Conservation (phyloP, 1,140 invertebrate genomes). For the Antheraea mylitta region DNA sequence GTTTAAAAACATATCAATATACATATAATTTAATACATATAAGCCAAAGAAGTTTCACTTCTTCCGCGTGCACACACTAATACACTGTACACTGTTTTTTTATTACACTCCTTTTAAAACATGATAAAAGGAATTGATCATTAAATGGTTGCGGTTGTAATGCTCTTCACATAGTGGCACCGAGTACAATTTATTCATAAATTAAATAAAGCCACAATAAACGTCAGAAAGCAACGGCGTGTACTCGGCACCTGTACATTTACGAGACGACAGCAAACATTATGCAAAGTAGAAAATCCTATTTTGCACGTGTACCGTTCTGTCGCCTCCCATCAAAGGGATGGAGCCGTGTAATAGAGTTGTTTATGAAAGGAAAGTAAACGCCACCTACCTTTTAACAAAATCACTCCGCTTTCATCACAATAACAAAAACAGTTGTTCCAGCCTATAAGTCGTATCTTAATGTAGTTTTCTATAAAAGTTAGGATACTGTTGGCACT, state of each 20-base stretch:
- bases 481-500: too few relatives aligned
- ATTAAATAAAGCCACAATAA: conserved; percentile 32
- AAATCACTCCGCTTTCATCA: conserved; percentile 24
- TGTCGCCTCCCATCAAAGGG: conserved; percentile 25
- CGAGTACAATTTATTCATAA: conserved; percentile 14
- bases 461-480: too few relatives aligned
- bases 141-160: not conserved
- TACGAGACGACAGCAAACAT: conserved; percentile 31
- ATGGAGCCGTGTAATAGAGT: conserved; percentile 36
- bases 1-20: too few relatives aligned
- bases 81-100: too few relatives aligned
- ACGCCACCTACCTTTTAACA: conserved; percentile 23
- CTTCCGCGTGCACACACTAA: too few relatives aligned
- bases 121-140: not conserved
- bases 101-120: not conserved
- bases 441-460: too few relatives aligned
- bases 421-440: not conserved
- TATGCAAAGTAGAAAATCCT: conserved; percentile 47
- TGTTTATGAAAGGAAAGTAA: conserved; percentile 36
- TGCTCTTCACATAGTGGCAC: not conserved
- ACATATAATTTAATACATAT: too few relatives aligned
- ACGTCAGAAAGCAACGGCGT: conserved; percentile 18
- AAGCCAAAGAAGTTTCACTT: too few relatives aligned
- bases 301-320: conserved; percentile 36
- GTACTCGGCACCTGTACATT: conserved; percentile 16